Base-by-base conservation (phyloP, 2,888 invertebrate species). In the Oscheius sp. region DNA sequence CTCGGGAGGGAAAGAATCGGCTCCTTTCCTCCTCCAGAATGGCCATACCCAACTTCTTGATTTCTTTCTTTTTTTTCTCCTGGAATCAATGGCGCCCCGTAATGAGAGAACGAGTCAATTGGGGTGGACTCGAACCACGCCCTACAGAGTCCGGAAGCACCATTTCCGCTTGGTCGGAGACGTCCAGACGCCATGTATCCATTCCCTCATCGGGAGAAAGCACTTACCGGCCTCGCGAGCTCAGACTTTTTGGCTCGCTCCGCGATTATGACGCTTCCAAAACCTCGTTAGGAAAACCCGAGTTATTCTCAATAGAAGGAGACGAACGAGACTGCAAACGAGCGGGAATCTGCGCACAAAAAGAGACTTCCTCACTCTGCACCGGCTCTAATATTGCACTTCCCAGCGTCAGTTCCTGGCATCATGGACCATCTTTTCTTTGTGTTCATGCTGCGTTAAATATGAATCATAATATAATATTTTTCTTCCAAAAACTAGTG, bases 61-160 rank as follows among this genome's bases (percentile, higher is more conserved):
- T 57, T 57, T 60, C 37, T 60, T 35, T 60, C 35, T 33, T n/a
- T 35, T 35, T 11, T 42, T n/a, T 62, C 33, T 62, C 62, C 37
- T 63, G 37, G 53, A 53, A n/a, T 53, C 55, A 32, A 21, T 21
- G 55, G 65, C 51, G 65, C n/a, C 7, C 2, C 65, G 48, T 65
- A 65, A 65, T 65, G 65, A 65, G 50, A 50, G 48, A 48, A 21
- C 48, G 65, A 65, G 65, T 65, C 65, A 65, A 65, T 65, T 65
- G 65, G 50, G 10, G 32, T 21, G 21, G 21, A 21, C 21, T 21
- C 21, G 21, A 21, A 42, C 42, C 50, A 47, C 51, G 50, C 33
- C 50, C 65, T 65, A 48, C 65, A 47, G 65, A 33, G 48, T 65
- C 65, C 65, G 65, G 65, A 65, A 65, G 51, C 50, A 48, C 65